These are phyloP conservation scores for Eudyptes chrysolophus DNA, from an alignment of 2,113 vertebrate species.

Conservation along the genomic window DNA sequence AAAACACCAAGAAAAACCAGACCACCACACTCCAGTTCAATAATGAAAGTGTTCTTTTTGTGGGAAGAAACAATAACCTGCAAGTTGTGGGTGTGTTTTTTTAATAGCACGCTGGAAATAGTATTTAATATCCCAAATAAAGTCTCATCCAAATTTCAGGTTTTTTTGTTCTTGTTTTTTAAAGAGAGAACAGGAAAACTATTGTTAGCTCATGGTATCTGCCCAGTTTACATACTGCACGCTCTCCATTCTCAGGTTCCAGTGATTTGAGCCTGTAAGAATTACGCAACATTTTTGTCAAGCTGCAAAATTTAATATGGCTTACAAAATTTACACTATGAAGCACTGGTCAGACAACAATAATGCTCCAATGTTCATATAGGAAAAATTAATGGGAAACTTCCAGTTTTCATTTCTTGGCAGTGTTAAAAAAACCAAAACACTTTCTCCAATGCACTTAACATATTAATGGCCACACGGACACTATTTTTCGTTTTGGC, in stretches of 20 bases:
- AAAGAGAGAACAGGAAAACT: not conserved
- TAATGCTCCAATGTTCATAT: not conserved
- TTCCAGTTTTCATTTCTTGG: not conserved
- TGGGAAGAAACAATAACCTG: not conserved
- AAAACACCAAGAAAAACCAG: not conserved
- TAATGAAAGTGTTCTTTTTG: not conserved
- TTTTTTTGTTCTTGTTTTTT: not conserved
- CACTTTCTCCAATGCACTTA: not conserved
- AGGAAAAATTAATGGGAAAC: not conserved
- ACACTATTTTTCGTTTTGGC: not conserved
- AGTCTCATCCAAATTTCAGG: not conserved
- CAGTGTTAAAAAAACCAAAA: rapidly evolving
- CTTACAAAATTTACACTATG: not conserved
- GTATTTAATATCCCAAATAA: not conserved
- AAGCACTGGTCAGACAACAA: not conserved
- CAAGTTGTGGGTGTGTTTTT: not conserved
- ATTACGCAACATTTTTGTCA: not conserved
- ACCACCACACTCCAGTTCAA: not conserved
- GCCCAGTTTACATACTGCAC: not conserved
- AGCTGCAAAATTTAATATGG: not conserved
- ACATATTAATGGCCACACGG: not conserved
- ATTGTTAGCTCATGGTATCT: not conserved
- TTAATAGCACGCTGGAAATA: not conserved
- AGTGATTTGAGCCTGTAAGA: not conserved
- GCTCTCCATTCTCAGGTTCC: not conserved